phyloP scores from a whole-genome alignment of 92 coral and sea anemone species.

The Umimayanthus kanabou region DNA sequence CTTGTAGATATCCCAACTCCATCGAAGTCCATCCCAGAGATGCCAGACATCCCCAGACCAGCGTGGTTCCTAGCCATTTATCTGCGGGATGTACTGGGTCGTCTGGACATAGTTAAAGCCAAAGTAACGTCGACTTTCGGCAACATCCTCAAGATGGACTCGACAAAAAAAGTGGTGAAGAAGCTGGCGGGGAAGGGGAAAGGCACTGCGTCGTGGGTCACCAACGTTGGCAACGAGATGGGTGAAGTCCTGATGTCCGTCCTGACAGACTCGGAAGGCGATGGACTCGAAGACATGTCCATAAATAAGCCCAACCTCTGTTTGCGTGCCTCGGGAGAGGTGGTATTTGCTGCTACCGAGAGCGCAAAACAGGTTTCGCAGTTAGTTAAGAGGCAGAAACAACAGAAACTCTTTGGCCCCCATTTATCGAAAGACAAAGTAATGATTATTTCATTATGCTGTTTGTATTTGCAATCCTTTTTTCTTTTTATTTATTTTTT shows the following conservation, averaged over 20 bases:
- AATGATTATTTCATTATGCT: background rate
- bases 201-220: background rate
- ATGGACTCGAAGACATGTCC: no score
- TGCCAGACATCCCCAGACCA: no score
- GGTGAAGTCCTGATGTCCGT: background rate
- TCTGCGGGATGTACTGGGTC: no score
- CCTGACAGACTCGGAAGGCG: background rate
- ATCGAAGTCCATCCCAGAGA: background rate
- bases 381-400: no score
- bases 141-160: background rate
- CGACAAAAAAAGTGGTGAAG: no score
- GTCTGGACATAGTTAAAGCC: background rate
- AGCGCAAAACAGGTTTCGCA: no score
- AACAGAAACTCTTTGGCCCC: background rate
- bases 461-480: no score
- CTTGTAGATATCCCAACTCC: background rate
- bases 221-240: background rate
- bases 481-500: no score
- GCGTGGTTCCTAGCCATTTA: no score
- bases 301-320: no score
- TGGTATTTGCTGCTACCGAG: no score
- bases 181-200: background rate
- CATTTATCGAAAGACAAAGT: conserved; percentile 5
- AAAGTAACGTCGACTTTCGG: conserved; percentile 14
- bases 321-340: no score